Percentiles rank a stretch among this genome's conserved stretches.
Conservation (phyloP, 2,888 invertebrate genomes). For the Drosophila neotestacea region DNA sequence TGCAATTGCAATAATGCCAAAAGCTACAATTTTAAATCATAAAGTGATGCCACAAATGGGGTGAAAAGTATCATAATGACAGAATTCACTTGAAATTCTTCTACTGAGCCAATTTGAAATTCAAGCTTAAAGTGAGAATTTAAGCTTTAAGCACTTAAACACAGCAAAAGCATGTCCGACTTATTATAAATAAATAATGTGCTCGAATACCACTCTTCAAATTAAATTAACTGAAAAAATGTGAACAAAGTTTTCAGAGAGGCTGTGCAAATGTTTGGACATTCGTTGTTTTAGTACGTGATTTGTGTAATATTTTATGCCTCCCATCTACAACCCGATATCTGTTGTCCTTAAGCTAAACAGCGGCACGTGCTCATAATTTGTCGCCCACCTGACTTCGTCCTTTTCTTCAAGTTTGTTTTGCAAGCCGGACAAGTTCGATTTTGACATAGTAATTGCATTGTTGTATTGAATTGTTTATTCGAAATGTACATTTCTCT, state of each 20-base stretch:
- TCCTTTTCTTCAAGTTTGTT: conserved; percentile 7
- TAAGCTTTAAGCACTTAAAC: conserved; percentile 2
- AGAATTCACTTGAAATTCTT: background rate
- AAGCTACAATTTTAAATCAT: background rate
- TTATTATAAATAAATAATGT: conserved; percentile 67
- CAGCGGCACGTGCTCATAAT: conserved; percentile 38
- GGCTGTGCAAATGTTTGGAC: conserved; percentile 58
- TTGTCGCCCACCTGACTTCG: conserved; percentile 14
- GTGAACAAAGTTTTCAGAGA: conserved; percentile 34
- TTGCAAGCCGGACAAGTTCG: conserved; percentile 25
- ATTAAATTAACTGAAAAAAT: conserved; percentile 68
- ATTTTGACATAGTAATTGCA: conserved; percentile 22
- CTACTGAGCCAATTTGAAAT: background rate
- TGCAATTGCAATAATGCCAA: too few species aligned
- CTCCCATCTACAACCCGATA: background rate
- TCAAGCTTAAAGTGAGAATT: background rate
- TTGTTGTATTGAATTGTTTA: conserved; percentile 28
- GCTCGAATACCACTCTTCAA: conserved; percentile 45
- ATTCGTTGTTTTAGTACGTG: conserved; percentile 53
- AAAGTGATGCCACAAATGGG: background rate
- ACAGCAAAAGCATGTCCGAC: conserved; percentile 13
- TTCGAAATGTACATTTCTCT: background rate
- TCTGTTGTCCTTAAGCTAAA: background rate
- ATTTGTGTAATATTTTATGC: conserved; percentile 57
- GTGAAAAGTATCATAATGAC: background rate